These are phyloP conservation scores for Physocephala rufipes DNA, from an alignment of 2,888 invertebrate genomes.

Conservation along the genomic window DNA sequence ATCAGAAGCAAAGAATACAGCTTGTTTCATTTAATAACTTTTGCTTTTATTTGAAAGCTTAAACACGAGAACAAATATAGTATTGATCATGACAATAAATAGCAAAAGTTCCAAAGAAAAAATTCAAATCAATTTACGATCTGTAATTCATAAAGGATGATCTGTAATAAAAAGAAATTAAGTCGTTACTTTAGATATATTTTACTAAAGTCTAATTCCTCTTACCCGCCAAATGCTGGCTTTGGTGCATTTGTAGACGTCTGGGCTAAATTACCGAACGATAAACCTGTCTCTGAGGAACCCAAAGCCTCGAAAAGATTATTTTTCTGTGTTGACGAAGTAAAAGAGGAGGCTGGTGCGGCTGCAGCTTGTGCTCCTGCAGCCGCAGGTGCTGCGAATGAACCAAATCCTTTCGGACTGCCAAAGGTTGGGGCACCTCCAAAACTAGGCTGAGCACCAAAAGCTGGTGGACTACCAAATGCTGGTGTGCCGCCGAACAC, in stretches of 20 bases:
- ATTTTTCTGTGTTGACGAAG: slow-evolving; percentile 53
- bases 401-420: slow-evolving; percentile 59
- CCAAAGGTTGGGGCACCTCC: slow-evolving; percentile 62
- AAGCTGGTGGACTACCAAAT: slow-evolving; percentile 57
- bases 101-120: neutral
- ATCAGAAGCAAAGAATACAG: neutral
- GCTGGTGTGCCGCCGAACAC: slow-evolving; percentile 49
- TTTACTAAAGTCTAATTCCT: slow-evolving; percentile 11
- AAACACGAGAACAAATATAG: neutral
- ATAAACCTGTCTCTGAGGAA: slow-evolving; percentile 58
- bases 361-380: slow-evolving; percentile 41
- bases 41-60: neutral
- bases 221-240: slow-evolving; percentile 64
- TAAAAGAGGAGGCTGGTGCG: slow-evolving; percentile 49
- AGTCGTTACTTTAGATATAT: neutral
- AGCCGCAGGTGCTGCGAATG: slow-evolving; percentile 51
- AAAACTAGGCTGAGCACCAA: slow-evolving; percentile 62
- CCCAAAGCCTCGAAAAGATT: slow-evolving; percentile 64
- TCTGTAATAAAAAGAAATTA: slow-evolving; percentile 36
- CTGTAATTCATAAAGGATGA: slow-evolving; percentile 49
- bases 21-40: neutral
- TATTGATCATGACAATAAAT: neutral
- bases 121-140: slow-evolving; percentile 37
- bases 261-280: slow-evolving; percentile 65
- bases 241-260: slow-evolving; percentile 57